These are phyloP conservation scores for Brachionus manjavacas DNA, from an alignment of 1,140 invertebrate species.

Conservation along the genomic window DNA sequence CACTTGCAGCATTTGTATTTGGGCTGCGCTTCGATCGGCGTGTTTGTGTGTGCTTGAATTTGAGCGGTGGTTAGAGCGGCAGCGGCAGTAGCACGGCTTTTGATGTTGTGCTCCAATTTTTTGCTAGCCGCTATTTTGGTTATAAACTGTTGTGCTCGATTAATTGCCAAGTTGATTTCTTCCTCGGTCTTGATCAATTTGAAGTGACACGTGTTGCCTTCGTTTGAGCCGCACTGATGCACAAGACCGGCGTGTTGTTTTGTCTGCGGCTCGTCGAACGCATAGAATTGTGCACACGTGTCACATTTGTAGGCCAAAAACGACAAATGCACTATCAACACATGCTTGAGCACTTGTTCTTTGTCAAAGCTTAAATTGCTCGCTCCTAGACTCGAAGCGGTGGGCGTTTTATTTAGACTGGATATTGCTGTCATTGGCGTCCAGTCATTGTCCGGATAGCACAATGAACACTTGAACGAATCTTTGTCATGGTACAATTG, in stretches of 20 bases:
- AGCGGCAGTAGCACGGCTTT: too few relatives aligned
- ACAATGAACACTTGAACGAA: slow-evolving; percentile 33
- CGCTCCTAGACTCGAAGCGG: background rate
- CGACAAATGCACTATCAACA: slow-evolving; percentile 32
- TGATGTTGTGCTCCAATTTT: background rate
- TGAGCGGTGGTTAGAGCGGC: too few relatives aligned
- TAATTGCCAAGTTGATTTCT: slow-evolving; percentile 38
- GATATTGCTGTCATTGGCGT: background rate
- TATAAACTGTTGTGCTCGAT: slow-evolving; percentile 31
- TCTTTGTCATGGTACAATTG: slow-evolving; percentile 21
- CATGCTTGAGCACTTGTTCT: slow-evolving; percentile 40
- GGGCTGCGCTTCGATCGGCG: slow-evolving; percentile 23
- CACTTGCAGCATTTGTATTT: slow-evolving; percentile 40
- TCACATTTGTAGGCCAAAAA: slow-evolving; percentile 42
- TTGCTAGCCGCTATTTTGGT: slow-evolving; percentile 11
- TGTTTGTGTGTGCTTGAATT: background rate
- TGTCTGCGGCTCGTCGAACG: slow-evolving; percentile 37
- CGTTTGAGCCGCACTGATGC: background rate
- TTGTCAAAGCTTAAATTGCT: slow-evolving; percentile 37
- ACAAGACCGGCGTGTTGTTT: slow-evolving; percentile 33
- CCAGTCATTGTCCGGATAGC: background rate
- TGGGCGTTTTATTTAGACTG: background rate
- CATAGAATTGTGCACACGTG: slow-evolving; percentile 32
- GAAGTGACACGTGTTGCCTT: slow-evolving; percentile 14
- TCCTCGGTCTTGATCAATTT: slow-evolving; percentile 40